A percentile compares a stretch with the other conserved stretches of the same genome.
Evolutionary conservation across 1,140 invertebrate genomes (phyloP).

Genomic region (Choristoneura fumiferana): DNA sequence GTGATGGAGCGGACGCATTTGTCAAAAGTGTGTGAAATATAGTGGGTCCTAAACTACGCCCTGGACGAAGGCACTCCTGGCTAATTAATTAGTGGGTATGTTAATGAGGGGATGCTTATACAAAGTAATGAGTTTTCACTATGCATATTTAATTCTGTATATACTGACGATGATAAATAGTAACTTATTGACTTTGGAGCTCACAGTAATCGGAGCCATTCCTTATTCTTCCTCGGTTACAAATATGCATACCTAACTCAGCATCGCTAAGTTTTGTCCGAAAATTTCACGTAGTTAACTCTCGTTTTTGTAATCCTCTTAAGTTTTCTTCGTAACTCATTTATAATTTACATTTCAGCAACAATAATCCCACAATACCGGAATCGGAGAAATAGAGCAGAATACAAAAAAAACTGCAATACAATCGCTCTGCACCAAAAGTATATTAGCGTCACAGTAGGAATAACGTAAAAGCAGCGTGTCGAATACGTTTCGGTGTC

Average conservation of each 20-base stretch:
- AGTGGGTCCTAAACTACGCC: constrained; percentile 34
- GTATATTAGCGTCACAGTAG: constrained; percentile 35
- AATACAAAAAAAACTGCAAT: background rate
- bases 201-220: background rate
- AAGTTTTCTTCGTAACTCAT: too few species aligned
- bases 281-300: too few species aligned
- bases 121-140: constrained; percentile 34
- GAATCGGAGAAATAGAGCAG: too few species aligned
- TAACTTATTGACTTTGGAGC: constrained; percentile 1
- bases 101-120: constrained; percentile 40
- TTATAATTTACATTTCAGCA: too few species aligned
- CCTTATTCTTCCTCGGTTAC: too few species aligned
- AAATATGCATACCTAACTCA: too few species aligned
- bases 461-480: constrained; percentile 58
- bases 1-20: constrained; percentile 75
- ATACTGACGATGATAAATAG: background rate
- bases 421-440: background rate
- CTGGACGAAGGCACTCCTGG: constrained; percentile 42
- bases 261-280: too few species aligned
- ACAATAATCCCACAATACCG: too few species aligned
- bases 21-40: constrained; percentile 69
- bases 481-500: constrained; percentile 61
- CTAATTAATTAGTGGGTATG: constrained; percentile 69
- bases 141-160: constrained; percentile 10
- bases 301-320: too few species aligned